Base-by-base conservation (phyloP, 2,888 invertebrate genomes). In the Spialia ferax region DNA sequence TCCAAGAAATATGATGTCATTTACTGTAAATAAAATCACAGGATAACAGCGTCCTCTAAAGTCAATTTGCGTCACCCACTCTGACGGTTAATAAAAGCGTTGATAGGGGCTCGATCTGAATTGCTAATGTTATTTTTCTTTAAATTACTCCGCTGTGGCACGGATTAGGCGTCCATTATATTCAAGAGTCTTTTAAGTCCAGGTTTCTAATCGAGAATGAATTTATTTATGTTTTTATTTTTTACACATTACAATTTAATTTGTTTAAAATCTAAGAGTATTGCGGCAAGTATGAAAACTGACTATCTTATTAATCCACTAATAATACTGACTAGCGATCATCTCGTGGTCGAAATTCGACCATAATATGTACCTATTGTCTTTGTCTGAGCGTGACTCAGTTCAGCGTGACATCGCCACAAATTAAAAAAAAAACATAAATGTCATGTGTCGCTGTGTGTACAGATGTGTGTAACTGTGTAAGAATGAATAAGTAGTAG, bases 61-160 rank as follows among this genome's bases (percentile, higher is more conserved):
- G 88, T 89, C 86, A 90, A 89, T 90, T 89, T 89, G 82, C 81
- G 75, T 77, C 82, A 80, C 83, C 82, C 85, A 84, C 85, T 88
- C 88, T 89, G 91, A 90, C 90, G 89, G 86, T 88, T 91, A 91
- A 91, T 91, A 91, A 91, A 87, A 82, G 79, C 78, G 75, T 78
- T 84, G 85, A 87, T 87, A 85, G 86, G 82, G 79, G 78, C 77
- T 78, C 83, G 85, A 92, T 92, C 85, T 92, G 91, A 91, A 89
- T 92, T 91, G 91, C 92, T 91, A 92, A 92, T 92, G 90, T 90
- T 92, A 91, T 92, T 91, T 92, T 91, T 92, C 89, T 91, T 89
- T 87, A 91, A 91, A 91, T 91, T 89, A 91, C 91, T 88, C 86
- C 78, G 82, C 80, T 79, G 81, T 76, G 83, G 77, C 78, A 75